Base-by-base conservation (phyloP, 2,797 vertebrate genomes). In the Philypnodon macrostomus region DNA sequence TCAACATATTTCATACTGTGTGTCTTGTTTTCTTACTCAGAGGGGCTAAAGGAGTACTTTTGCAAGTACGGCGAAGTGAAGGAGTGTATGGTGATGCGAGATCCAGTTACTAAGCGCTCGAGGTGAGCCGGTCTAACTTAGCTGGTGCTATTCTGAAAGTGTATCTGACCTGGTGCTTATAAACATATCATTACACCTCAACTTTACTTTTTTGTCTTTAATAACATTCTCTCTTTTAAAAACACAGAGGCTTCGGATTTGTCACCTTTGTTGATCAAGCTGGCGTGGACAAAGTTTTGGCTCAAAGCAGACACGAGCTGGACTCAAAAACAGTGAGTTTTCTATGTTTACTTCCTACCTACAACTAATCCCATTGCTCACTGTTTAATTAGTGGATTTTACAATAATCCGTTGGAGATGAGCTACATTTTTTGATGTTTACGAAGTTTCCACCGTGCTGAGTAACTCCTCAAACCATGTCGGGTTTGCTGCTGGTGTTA, bases 11-110 rank as follows among this genome's bases (percentile, higher is more conserved):
- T 27, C 24, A 33, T n/a, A n/a, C n/a, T n/a, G n/a, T n/a, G 45
- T 24, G 3, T 37, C 33, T 30, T 53, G 4, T 58, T 65, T 47
- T 53, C n/a, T 54, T 32, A 66, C 60, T 37, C 91, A 98, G 95
- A 98, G 89, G 95, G 96, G 72, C 85, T 98, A 89, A 96, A 96
- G 85, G 96, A 98, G 77, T 98, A 98, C 90, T 98, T 98, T 89
- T 94, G 95, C 90, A 97, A 98, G 90, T 98, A 97, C 75, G 95
- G 96, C 46, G 95, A 98, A 80, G 95, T 97, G 91, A 98, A 97
- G 88, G 95, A 98, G 94, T 97, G 96, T 88, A 95, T 98, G 94
- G 95, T 98, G 90, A 98, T 98, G 95, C 90, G 95, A 88, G 95
- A 98, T 93, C 96, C 96, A 60, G 90, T 98, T 92, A 98, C 95